These are phyloP conservation scores for Drosophila atripex DNA, from an alignment of 2,888 invertebrate genomes.

Conservation along the genomic window DNA sequence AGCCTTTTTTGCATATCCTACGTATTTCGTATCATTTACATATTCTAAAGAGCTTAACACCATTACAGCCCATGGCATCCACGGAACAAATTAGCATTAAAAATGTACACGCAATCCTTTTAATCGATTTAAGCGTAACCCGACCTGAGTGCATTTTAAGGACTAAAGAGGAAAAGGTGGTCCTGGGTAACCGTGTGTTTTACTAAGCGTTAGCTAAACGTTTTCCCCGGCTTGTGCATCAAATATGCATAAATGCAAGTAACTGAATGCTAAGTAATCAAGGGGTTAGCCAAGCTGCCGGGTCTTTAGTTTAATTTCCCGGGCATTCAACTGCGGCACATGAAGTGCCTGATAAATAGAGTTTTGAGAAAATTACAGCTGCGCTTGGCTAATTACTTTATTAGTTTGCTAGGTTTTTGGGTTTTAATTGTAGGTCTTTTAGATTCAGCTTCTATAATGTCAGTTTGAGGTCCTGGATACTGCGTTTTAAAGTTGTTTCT, in stretches of 20 bases:
- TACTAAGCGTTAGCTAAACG: conserved; percentile 29
- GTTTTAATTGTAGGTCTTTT: no score
- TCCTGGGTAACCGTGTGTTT: conserved; percentile 8
- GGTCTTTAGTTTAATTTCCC: conserved; percentile 6
- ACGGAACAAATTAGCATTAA: conserved; percentile 43
- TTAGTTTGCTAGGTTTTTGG: neutral
- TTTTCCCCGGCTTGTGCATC: conserved; percentile 33
- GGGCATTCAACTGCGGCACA: conserved; percentile 3
- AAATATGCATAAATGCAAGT: conserved; percentile 42
- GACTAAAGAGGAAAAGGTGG: neutral
- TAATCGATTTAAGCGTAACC: conserved; percentile 55
- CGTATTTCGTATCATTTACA: conserved; percentile 17
- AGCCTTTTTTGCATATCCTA: conserved; percentile 10
- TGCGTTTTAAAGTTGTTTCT: neutral
- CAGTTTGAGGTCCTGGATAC: neutral
- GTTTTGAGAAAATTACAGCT: neutral
- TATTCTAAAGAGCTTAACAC: conserved; percentile 21
- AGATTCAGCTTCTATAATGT: neutral
- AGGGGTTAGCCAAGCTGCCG: conserved; percentile 8
- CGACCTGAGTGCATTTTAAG: conserved; percentile 7
- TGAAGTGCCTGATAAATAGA: neutral
- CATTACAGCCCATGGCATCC: conserved; percentile 15
- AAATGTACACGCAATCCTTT: conserved; percentile 51
- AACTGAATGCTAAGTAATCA: conserved; percentile 13
- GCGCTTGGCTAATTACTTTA: neutral